phyloP scores from a whole-genome alignment of 2,797 vertebrate species.

The Oceanodroma leucorhoa region DNA sequence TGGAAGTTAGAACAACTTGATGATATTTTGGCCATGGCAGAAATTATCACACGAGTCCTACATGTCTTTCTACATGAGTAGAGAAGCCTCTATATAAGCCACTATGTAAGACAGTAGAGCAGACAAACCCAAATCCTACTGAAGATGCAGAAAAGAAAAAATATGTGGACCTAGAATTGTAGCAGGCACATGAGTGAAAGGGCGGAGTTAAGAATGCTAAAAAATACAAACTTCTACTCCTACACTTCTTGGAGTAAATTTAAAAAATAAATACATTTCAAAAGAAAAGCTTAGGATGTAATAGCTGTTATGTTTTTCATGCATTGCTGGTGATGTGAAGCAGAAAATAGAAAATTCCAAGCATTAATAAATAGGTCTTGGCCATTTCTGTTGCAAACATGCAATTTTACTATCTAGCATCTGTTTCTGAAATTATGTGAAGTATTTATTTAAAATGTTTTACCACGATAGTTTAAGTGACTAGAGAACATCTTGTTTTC shows the following conservation, averaged over 20 bases:
- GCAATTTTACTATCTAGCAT: conserved; percentile 1
- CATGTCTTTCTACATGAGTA: background rate
- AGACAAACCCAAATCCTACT: background rate
- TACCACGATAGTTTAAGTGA: conserved; percentile 24
- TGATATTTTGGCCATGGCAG: background rate
- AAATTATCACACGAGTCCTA: background rate
- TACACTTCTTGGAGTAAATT: background rate
- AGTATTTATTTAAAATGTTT: conserved; percentile 66
- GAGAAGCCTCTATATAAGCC: background rate
- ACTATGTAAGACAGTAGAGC: background rate
- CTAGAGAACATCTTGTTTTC: conserved; percentile 71
- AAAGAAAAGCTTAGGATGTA: background rate
- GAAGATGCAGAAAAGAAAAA: background rate
- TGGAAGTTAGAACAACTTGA: background rate
- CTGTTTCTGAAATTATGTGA: conserved; percentile 66
- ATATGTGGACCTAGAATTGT: background rate
- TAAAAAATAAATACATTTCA: background rate
- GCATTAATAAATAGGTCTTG: background rate
- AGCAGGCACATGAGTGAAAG: background rate
- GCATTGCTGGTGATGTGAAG: background rate
- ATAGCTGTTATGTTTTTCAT: background rate
- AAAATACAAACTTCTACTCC: background rate
- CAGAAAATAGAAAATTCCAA: background rate
- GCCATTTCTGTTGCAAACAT: background rate
- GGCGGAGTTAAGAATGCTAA: background rate